Evolutionary conservation across 2,797 vertebrate species (phyloP), one percentile per base, ranked within the genome.

Genomic region (Coendou prehensilis): DNA sequence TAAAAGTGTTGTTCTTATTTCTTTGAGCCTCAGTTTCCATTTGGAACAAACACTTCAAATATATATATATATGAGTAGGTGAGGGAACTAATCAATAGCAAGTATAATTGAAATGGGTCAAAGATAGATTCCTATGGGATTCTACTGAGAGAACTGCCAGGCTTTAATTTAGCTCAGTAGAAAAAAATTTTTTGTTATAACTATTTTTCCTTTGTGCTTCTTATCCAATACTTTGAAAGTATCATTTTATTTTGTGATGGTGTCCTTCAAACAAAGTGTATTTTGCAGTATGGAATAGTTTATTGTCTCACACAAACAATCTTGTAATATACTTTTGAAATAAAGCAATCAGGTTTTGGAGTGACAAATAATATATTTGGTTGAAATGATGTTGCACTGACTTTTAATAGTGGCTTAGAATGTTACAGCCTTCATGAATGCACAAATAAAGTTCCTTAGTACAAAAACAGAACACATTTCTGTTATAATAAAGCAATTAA

Each of bases 241-340:
- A 73, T 67, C 10, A 54, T 52, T 79, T 86, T 79, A 92, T 47
- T 92, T 73, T 67, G 41, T 56, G n/a, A 18, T 89, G 14, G 9
- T 76, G 4, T 30, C 37, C 84, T 92, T 92, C 67, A 59, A 87
- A 67, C 13, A 86, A 78, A 79, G 6, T 8, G 41, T 83, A 95
- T 71, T 89, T 26, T 10, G 11, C 61, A 33, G 26, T 47, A 73
- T 78, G 33, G 54, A 83, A 47, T 92, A 20, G 18, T 87, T 87
- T 84, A 76, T 37, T 56, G 20, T 57, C 20, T 26, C 47, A 64
- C 47, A 69, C 47, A 95, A 57, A 95, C 7, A 30, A 47, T 45
- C 56, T 59, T 89, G 26, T 79, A 52, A 89, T 91, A 92, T 56
- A 22, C 8, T 78, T 90, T 83, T 87, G 23, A 89, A 95, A 90